These are phyloP conservation scores for Zalophus californianus DNA, from an alignment of 2,797 vertebrate species.

Conservation along the genomic window DNA sequence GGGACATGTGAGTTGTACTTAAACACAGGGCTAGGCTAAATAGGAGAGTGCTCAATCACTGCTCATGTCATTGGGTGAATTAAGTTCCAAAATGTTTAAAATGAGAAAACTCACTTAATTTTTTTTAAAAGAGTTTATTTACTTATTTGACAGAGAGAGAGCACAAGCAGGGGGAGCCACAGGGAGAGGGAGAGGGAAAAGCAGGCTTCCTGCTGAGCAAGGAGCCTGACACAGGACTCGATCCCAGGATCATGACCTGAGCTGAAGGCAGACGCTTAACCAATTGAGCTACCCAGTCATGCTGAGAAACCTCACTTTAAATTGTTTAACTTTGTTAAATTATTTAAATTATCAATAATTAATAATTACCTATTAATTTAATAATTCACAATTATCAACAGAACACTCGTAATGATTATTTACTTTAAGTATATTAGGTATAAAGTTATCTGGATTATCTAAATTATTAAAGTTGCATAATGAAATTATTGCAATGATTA, in stretches of 20 bases:
- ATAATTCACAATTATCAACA: not conserved
- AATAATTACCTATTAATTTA: not conserved
- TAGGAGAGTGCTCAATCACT: not conserved
- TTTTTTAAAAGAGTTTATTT: not conserved
- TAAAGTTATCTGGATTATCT: not conserved
- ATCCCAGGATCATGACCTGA: not conserved
- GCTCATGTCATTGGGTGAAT: not conserved
- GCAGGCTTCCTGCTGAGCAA: not conserved
- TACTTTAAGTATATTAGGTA: not conserved
- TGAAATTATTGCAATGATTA: not conserved
- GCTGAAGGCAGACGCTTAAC: not conserved
- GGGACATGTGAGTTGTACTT: not conserved
- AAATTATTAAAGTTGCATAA: not conserved
- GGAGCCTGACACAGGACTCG: no score
- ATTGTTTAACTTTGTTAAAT: not conserved
- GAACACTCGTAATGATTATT: not conserved
- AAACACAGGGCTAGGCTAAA: not conserved
- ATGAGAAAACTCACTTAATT: not conserved
- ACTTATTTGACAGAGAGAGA: not conserved
- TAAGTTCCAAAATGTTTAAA: not conserved
- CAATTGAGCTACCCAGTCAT: not conserved
- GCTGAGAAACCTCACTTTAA: not conserved
- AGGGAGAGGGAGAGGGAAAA: not conserved
- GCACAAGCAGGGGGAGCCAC: not conserved
- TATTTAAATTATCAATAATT: not conserved